Base-by-base conservation (phyloP, 2,797 vertebrate species). In the Buceros bicornis region DNA sequence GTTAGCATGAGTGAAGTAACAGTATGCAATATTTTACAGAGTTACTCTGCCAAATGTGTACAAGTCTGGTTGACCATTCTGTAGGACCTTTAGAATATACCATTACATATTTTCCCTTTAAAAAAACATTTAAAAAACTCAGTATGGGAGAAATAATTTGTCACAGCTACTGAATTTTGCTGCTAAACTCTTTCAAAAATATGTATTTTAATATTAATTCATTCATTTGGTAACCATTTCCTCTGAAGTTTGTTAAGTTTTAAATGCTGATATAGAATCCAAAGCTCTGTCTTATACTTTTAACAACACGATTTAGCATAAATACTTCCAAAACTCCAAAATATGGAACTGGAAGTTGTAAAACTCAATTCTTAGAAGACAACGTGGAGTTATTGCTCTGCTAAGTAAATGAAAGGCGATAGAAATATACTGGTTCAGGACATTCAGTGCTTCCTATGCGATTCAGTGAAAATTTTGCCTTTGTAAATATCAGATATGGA, bases 41-140 rank as follows among this genome's bases (percentile, higher is more conserved):
- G 93, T 95, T 93, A 97, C 92, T 92, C 82, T 95, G 92, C 92
- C 91, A 95, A 77, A 91, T 78, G 57, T 91, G 90, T 94, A 94
- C 70, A 92, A 87, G 72, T 87, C 84, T 60, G 40, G 24, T 7
- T 94, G 82, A 81, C 73, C 77, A 42, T 80, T 92, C 82, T 71
- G 31, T 64, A 82, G 62, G 47, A 94, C 80, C 53, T 87, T 91
- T 47, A 48, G 53, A 70, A 65, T 62, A n/a, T 13, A 71, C 69
- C 65, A 26, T 25, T 60, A 84, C 1, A 1, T 37, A 69, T 51
- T 15, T 86, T 37, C 48, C 76, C 62, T 87, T 86, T 77, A 33
- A 83, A 66, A 82, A 92, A 57, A 3, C 6, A 62, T 40, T 69
- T 16, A 0, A 3, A 72, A 67, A 82, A n/a, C 54, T 79, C 40